These are phyloP conservation scores for Cosmia pyralina DNA, from an alignment of 2,888 invertebrate species.

Conservation along the genomic window DNA sequence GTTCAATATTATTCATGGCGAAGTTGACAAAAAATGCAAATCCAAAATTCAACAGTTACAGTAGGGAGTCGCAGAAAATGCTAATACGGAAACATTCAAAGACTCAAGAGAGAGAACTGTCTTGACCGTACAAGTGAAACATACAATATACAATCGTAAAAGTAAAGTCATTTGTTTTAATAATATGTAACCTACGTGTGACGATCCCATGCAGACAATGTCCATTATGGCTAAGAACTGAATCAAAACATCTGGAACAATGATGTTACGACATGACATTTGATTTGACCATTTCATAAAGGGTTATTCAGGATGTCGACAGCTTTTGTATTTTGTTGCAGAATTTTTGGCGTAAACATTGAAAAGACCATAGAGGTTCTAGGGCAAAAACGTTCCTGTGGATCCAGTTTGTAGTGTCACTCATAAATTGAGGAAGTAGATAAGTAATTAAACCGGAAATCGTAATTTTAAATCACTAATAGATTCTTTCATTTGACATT, in stretches of 20 bases:
- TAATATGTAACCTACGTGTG: constrained; percentile 52
- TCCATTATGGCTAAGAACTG: constrained; percentile 50
- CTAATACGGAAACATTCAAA: not conserved
- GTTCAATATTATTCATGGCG: not conserved
- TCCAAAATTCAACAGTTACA: not conserved
- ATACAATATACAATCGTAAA: constrained; percentile 49
- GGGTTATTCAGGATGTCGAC: constrained; percentile 26
- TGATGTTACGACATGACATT: constrained; percentile 51
- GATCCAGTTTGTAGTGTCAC: not conserved
- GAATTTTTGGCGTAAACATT: constrained; percentile 4
- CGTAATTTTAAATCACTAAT: not conserved
- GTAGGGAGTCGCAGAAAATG: not conserved
- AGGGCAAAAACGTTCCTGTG: not conserved
- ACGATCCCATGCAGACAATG: constrained; percentile 60
- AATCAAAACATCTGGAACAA: constrained; percentile 58
- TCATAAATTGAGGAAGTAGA: not conserved
- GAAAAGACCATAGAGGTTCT: not conserved
- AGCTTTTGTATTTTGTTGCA: constrained; percentile 13
- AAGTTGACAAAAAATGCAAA: not conserved
- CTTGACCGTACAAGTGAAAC: not conserved
- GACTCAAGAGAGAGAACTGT: constrained; percentile 5
- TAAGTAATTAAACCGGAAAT: not conserved
- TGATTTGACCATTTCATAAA: constrained; percentile 35
- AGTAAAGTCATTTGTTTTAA: constrained; percentile 56
- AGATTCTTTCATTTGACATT: not conserved